Conservation (phyloP, 1,140 invertebrate species). For the Ostrea denselamellosa region DNA sequence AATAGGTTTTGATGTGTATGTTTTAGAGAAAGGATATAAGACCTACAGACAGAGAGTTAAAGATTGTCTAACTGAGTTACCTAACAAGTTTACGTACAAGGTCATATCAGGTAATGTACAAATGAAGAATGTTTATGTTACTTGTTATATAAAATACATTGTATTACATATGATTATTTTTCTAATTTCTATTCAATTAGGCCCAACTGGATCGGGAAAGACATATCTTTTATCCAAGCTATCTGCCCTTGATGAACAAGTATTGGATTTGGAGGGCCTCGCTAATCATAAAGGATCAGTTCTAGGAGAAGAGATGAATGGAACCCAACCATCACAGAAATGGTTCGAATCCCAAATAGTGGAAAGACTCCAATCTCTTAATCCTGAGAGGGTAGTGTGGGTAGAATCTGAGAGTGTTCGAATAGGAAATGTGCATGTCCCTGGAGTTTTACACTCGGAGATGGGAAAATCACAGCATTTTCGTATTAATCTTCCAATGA, state of each 20-base stretch:
- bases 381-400: slow-evolving; percentile 61
- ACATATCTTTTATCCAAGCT: slow-evolving; percentile 58
- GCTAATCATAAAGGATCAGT: slow-evolving; percentile 69
- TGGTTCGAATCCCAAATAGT: slow-evolving; percentile 59
- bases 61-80: slow-evolving; percentile 51
- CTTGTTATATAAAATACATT: no score
- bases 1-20: slow-evolving; percentile 57
- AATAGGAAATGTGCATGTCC: slow-evolving; percentile 62
- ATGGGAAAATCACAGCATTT: slow-evolving; percentile 57
- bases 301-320: slow-evolving; percentile 61
- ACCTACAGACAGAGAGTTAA: slow-evolving; percentile 56
- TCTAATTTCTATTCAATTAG: slow-evolving; percentile 46
- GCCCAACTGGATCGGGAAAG: slow-evolving; percentile 67
- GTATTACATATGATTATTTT: not conserved
- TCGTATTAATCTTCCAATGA: slow-evolving; percentile 59
- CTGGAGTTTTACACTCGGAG: slow-evolving; percentile 55
- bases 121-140: not conserved
- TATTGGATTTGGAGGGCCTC: slow-evolving; percentile 66
- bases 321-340: slow-evolving; percentile 66
- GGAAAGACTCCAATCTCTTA: slow-evolving; percentile 53
- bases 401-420: slow-evolving; percentile 67
- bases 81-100: slow-evolving; percentile 54
- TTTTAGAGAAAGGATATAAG: slow-evolving; percentile 59
- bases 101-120: slow-evolving; percentile 57
- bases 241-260: slow-evolving; percentile 60